Evolutionary conservation across 2,888 invertebrate genomes (phyloP).

Genomic region (Trilocha varians): DNA sequence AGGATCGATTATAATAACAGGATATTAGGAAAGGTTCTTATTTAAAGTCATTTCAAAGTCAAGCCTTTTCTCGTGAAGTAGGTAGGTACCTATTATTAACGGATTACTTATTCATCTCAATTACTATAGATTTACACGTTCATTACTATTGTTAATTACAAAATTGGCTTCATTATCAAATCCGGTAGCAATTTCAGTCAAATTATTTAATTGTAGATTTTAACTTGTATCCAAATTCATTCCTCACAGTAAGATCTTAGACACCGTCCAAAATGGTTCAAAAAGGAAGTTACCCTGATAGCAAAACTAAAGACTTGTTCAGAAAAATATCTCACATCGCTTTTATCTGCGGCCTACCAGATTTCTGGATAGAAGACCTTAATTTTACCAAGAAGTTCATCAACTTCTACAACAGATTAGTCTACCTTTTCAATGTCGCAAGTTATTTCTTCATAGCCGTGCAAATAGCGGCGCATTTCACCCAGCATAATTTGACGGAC

Average conservation of each 20-base stretch:
- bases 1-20: too few species aligned
- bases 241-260: neutral
- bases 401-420: slow-evolving; percentile 12
- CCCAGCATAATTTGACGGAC: slow-evolving; percentile 21
- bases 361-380: slow-evolving; percentile 29
- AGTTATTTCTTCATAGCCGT: slow-evolving; percentile 19
- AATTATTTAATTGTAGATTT: neutral
- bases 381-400: slow-evolving; percentile 16
- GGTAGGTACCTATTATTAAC: too few species aligned
- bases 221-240: neutral
- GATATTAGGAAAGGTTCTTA: too few species aligned
- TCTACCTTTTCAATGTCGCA: slow-evolving; percentile 13
- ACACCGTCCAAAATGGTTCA: neutral
- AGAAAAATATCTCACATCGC: slow-evolving; percentile 17
- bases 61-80: too few species aligned
- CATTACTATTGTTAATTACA: neutral
- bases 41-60: too few species aligned
- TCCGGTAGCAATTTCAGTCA: neutral
- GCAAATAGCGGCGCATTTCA: slow-evolving; percentile 25
- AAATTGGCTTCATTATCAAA: neutral
- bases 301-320: slow-evolving; percentile 20
- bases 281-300: slow-evolving; percentile 5
- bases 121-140: neutral
- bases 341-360: slow-evolving; percentile 21
- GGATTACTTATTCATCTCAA: neutral